Evolutionary conservation across 1,140 invertebrate genomes (phyloP).

Genomic region (Delia radicum): DNA sequence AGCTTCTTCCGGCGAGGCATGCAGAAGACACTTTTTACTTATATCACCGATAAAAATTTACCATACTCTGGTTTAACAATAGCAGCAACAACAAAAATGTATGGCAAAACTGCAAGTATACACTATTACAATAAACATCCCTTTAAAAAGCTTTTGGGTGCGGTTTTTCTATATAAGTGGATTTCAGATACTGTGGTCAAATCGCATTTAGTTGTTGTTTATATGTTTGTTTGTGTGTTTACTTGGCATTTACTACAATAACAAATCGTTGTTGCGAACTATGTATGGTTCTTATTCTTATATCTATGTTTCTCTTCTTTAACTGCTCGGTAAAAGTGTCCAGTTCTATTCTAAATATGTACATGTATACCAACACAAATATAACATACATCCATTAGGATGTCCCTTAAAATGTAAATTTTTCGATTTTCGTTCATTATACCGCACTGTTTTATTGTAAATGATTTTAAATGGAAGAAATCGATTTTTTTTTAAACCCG

Average conservation of each 20-base stretch:
- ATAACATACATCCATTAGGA: neutral
- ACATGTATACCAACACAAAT: neutral
- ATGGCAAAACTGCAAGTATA: neutral
- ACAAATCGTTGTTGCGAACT: neutral
- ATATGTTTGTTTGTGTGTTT: neutral
- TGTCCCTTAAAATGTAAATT: too few relatives aligned
- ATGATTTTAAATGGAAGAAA: too few relatives aligned
- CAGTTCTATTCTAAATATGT: neutral
- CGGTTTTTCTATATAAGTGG: neutral
- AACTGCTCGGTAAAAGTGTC: neutral
- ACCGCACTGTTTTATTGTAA: too few relatives aligned
- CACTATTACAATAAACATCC: neutral
- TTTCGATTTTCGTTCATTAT: too few relatives aligned
- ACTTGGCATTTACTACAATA: neutral
- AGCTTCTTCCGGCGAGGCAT: too few relatives aligned
- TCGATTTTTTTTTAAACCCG: too few relatives aligned
- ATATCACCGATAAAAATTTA: too few relatives aligned
- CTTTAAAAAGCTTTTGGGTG: slow-evolving; percentile 4
- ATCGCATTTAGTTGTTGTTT: slow-evolving; percentile 3
- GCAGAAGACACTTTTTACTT: too few relatives aligned
- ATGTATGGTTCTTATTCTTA: neutral
- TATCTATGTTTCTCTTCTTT: neutral
- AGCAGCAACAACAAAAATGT: neutral
- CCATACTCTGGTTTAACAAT: too few relatives aligned
- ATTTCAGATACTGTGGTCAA: neutral